Base-by-base conservation (phyloP, 2,113 vertebrate species). In the Notothenia coriiceps region DNA sequence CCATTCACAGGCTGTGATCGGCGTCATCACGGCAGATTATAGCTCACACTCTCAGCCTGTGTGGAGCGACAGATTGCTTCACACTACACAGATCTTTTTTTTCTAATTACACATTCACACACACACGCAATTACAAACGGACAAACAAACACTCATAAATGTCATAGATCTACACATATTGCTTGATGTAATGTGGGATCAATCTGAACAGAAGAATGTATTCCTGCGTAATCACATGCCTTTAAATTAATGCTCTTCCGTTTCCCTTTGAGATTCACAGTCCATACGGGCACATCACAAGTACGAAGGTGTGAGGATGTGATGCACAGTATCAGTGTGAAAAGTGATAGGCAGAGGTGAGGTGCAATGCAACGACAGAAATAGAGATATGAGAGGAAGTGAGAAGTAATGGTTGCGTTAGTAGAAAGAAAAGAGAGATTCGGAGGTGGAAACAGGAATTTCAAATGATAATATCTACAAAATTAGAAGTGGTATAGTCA, bases 1-100 rank as follows among this genome's bases (percentile, higher is more conserved):
- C 85, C 85, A 87, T 91, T 87, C 84, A 86, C 88, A 88, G 84
- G 74, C 86, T 89, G 84, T 77, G 90, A 92, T 82, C 72, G 77
- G 77, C 85, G 82, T 90, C 85, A 85, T 85, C 87, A 65, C 47
- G 73, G 84, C 83, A 86, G 87, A 91, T 90, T 90, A 88, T 76
- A 87, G 84, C 85, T 86, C 83, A 63, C 40, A 56, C 68, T 90
- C 75, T 63, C 86, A 90, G 82, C 87, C 74, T 83, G 80, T 83
- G 80, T 83, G 77, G 35, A 79, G 79, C n/a, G 66, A 74, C 80
- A 79, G 77, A 84, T 80, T 62, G 69, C 64, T 81, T 86, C 86
- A 74, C 84, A 75, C 68, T 18, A 49, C 54, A 72, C 62, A 70
- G 78, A 65, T 59, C 29, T 76, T 83, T 77, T 76, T 83, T 83